Evolutionary conservation across 1,140 invertebrate genomes (phyloP).

Genomic region (Physella acuta): DNA sequence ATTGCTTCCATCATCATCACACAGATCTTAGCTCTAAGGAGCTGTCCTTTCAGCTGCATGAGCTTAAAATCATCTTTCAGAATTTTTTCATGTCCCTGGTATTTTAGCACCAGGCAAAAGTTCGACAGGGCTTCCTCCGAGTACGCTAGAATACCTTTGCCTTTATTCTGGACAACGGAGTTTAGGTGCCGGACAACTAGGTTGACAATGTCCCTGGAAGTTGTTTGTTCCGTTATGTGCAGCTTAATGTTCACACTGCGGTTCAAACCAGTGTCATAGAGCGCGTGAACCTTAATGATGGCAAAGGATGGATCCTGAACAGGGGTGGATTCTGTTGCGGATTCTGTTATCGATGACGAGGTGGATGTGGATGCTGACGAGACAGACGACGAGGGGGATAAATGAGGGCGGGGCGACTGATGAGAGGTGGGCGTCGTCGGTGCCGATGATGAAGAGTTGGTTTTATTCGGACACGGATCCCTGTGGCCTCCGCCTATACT

Average conservation of each 20-base stretch:
- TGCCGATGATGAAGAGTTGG: not conserved
- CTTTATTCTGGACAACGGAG: slow-evolving; percentile 85
- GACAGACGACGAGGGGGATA: slow-evolving; percentile 7
- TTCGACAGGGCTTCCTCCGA: slow-evolving; percentile 68
- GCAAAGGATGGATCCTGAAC: slow-evolving; percentile 41
- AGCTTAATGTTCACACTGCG: slow-evolving; percentile 88
- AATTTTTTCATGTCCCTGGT: slow-evolving; percentile 87
- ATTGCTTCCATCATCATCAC: slow-evolving; percentile 15
- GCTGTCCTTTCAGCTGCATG: slow-evolving; percentile 67
- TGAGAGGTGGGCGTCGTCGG: not conserved
- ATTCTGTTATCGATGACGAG: not conserved
- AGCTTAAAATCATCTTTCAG: slow-evolving; percentile 90
- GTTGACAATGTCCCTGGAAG: slow-evolving; percentile 89
- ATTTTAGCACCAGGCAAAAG: slow-evolving; percentile 91
- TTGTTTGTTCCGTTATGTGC: slow-evolving; percentile 86
- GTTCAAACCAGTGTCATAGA: slow-evolving; percentile 90
- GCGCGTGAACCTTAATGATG: slow-evolving; percentile 79
- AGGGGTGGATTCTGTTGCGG: not conserved
- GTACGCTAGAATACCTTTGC: slow-evolving; percentile 82
- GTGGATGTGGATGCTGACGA: not conserved
- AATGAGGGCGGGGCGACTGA: not conserved
- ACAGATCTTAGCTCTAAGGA: slow-evolving; percentile 19
- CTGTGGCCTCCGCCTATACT: not conserved
- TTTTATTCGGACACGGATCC: slow-evolving; percentile 24
- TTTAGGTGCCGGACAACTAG: slow-evolving; percentile 91